These are phyloP conservation scores for Morpho helenor DNA, from an alignment of 2,888 invertebrate genomes.

Conservation along the genomic window DNA sequence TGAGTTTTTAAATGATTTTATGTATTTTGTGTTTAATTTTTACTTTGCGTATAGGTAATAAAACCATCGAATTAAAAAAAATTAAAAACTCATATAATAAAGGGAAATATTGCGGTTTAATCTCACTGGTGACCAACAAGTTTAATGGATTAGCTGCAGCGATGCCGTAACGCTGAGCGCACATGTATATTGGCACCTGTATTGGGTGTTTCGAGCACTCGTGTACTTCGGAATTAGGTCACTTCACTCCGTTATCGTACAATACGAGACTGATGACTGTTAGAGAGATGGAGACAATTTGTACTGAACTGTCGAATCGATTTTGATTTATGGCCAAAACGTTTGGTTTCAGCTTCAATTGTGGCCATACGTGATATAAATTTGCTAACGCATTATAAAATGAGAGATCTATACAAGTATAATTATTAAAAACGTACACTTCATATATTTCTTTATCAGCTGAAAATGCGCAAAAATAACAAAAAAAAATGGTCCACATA, in stretches of 20 bases:
- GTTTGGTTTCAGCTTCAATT: neutral
- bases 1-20: too few species aligned
- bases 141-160: slow-evolving; percentile 20
- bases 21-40: too few species aligned
- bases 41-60: too few species aligned
- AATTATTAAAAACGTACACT: too few species aligned
- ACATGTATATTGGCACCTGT: slow-evolving; percentile 9
- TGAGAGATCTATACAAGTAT: too few species aligned
- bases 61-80: too few species aligned
- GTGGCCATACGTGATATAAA: neutral
- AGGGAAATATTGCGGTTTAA: slow-evolving; percentile 7
- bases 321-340: too few species aligned
- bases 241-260: slow-evolving; percentile 16
- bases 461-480: too few species aligned
- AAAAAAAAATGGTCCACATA: too few species aligned
- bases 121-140: slow-evolving; percentile 17
- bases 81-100: neutral
- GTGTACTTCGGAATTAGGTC: slow-evolving; percentile 16
- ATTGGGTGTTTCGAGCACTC: slow-evolving; percentile 2
- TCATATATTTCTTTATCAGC: too few species aligned
- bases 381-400: neutral
- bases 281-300: neutral
- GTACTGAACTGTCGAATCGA: neutral
- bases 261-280: slow-evolving; percentile 14
- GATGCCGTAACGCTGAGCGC: slow-evolving; percentile 11